Evolutionary conservation across 2,797 vertebrate genomes (phyloP).

Genomic region (Xenopus petersii): DNA sequence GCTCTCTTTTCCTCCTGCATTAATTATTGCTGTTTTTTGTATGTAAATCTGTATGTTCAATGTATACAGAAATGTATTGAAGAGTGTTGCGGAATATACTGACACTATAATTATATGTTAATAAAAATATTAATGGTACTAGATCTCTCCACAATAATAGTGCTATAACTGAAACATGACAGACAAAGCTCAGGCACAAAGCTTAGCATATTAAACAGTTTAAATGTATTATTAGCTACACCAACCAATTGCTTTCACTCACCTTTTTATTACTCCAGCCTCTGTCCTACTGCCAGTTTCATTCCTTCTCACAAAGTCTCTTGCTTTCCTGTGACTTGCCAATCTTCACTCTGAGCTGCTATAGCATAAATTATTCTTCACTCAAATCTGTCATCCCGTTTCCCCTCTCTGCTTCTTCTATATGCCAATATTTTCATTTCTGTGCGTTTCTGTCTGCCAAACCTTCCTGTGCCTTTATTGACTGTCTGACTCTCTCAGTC

Average conservation of each 20-base stretch:
- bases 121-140: too few relatives aligned
- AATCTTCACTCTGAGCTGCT: neutral
- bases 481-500: neutral
- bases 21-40: too few relatives aligned
- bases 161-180: too few relatives aligned
- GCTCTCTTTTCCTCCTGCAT: too few relatives aligned
- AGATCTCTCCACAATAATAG: too few relatives aligned
- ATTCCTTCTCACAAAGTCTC: slow-evolving; percentile 2
- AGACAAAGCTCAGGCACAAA: too few relatives aligned
- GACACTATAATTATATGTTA: too few relatives aligned
- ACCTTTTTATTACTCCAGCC: slow-evolving; percentile 1
- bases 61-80: too few relatives aligned
- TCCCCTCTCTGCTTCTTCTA: neutral
- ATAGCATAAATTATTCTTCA: slow-evolving; percentile 1
- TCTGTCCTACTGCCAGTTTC: neutral
- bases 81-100: too few relatives aligned
- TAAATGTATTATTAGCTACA: neutral
- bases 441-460: slow-evolving; percentile 1
- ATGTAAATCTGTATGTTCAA: too few relatives aligned
- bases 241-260: neutral
- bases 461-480: neutral
- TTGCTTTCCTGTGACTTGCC: neutral
- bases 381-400: neutral
- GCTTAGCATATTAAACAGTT: too few relatives aligned
- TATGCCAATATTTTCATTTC: slow-evolving; percentile 24